Percentiles rank a stretch among this genome's conserved stretches.
Conservation (phyloP, 2,113 vertebrate species). For the Sylvietta virens region DNA sequence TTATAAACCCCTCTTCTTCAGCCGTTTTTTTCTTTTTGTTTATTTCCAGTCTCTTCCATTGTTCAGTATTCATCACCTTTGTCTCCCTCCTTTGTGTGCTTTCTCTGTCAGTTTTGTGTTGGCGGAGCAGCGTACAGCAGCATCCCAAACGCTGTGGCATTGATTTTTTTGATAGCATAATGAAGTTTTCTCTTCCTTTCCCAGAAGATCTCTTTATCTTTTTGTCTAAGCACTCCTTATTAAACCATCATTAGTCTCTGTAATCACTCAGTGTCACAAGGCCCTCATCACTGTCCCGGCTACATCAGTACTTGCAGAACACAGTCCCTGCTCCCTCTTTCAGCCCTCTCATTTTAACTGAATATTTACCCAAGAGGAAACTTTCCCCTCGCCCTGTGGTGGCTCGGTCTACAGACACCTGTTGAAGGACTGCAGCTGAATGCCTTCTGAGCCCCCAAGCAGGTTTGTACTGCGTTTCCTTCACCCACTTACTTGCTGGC, state of each 20-base stretch:
- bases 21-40: not conserved
- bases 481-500: not conserved
- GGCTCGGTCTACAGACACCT: not conserved
- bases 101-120: not conserved
- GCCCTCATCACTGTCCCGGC: not conserved
- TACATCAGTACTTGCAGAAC: not conserved
- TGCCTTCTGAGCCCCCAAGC: not conserved
- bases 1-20: not conserved
- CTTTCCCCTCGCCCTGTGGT: rapidly evolving
- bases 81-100: not conserved
- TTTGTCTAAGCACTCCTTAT: not conserved
- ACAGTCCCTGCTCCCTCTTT: not conserved
- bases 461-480: not conserved
- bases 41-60: not conserved
- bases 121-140: not conserved
- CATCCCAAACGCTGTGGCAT: not conserved
- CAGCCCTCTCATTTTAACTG: not conserved
- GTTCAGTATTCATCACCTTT: not conserved
- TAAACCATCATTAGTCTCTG: not conserved
- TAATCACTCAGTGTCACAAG: not conserved
- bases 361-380: not conserved
- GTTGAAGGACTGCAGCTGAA: not conserved
- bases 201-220: not conserved
- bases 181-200: not conserved
- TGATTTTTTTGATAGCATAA: not conserved